Conservation (phyloP, 2,797 vertebrate species). For the Acropternis orthonyx region DNA sequence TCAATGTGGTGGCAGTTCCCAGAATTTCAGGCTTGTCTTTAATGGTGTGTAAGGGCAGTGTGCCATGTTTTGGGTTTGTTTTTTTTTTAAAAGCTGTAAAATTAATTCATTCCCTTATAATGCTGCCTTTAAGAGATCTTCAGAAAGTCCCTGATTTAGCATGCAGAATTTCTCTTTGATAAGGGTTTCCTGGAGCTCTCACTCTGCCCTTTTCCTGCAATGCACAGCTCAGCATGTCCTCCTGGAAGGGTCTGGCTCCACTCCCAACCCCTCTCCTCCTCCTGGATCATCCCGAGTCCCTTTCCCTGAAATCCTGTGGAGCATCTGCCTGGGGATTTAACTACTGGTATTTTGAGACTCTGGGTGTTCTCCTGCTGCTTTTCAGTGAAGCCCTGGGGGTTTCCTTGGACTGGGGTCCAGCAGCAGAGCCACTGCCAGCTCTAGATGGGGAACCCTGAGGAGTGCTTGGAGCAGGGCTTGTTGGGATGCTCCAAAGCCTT, state of each 20-base stretch:
- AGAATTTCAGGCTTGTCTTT: not conserved
- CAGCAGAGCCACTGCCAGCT: not conserved
- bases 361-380: not conserved
- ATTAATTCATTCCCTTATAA: not conserved
- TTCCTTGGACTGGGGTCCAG: not conserved
- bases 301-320: not conserved
- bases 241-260: not conserved
- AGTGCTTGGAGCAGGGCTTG: rapidly evolving
- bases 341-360: not conserved
- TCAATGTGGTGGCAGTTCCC: not conserved
- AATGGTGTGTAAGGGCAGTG: not conserved
- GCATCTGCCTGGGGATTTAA: not conserved
- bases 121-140: not conserved
- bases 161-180: not conserved
- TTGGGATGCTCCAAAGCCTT: not conserved
- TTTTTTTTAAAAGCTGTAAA: not conserved
- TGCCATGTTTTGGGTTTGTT: not conserved
- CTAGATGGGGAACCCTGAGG: not conserved
- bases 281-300: not conserved
- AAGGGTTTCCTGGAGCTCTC: not conserved
- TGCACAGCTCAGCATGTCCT: not conserved
- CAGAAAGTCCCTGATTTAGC: not conserved
- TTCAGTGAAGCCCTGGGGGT: not conserved
- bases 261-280: not conserved
- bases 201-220: not conserved